Evolutionary conservation across 2,797 vertebrate species (phyloP).

Genomic region (Toxotes lorentzi): DNA sequence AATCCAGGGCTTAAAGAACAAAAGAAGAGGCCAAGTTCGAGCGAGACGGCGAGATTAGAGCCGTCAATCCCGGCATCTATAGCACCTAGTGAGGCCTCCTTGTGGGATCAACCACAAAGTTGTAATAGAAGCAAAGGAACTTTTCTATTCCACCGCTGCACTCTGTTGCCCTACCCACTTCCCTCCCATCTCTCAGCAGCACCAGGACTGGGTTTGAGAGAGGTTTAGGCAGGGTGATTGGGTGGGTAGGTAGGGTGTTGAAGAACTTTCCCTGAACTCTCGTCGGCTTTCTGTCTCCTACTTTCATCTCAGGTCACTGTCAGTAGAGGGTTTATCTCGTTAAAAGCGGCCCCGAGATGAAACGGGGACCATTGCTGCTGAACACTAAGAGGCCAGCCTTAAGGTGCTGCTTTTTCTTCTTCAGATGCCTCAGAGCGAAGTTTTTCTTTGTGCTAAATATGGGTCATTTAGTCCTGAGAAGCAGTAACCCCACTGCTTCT

Average conservation of each 20-base stretch:
- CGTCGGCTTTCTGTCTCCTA: slow-evolving; percentile 70
- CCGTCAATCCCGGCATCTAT: slow-evolving; percentile 77
- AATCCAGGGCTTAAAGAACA: slow-evolving; percentile 84
- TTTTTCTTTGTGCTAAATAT: slow-evolving; percentile 65
- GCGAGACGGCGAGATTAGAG: slow-evolving; percentile 80
- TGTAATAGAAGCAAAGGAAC: slow-evolving; percentile 74
- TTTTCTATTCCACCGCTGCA: slow-evolving; percentile 68
- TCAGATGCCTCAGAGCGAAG: slow-evolving; percentile 31
- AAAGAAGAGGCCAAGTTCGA: slow-evolving; percentile 77
- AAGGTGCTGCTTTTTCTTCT: slow-evolving; percentile 35
- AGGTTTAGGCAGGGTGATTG: slow-evolving; percentile 67
- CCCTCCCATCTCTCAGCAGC: slow-evolving; percentile 47
- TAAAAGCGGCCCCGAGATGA: slow-evolving; percentile 76
- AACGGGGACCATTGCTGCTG: slow-evolving; percentile 56
- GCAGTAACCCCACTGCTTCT: slow-evolving; percentile 28
- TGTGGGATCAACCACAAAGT: slow-evolving; percentile 78
- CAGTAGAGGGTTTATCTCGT: slow-evolving; percentile 81
- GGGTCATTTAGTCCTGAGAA: slow-evolving; percentile 54
- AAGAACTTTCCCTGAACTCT: slow-evolving; percentile 86
- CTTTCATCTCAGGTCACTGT: slow-evolving; percentile 86
- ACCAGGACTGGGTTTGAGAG: slow-evolving; percentile 44
- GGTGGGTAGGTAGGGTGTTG: slow-evolving; percentile 58
- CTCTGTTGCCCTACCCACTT: slow-evolving; percentile 31
- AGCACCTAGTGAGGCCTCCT: slow-evolving; percentile 69
- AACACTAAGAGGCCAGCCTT: slow-evolving; percentile 45